Evolutionary conservation across 2,888 invertebrate species (phyloP).

Genomic region (Mesoligia furuncula): DNA sequence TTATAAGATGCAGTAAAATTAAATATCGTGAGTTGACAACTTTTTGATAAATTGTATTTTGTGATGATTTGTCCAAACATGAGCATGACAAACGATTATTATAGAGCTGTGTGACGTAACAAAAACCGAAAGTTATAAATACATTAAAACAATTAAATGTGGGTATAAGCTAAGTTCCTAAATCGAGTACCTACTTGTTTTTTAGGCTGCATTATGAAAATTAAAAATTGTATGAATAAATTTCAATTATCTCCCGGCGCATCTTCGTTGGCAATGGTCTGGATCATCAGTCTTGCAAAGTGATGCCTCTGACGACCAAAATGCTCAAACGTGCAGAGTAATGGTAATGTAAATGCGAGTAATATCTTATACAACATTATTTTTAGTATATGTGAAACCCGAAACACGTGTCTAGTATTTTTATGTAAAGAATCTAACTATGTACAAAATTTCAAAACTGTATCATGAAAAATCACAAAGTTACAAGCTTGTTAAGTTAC

Average conservation of each 20-base stretch:
- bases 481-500: too few relatives aligned
- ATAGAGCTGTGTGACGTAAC: not conserved
- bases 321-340: not conserved
- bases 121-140: not conserved
- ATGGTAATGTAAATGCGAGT: constrained; percentile 1
- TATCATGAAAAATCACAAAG: too few relatives aligned
- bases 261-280: too few relatives aligned
- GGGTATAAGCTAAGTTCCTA: not conserved
- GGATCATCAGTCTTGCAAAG: not conserved
- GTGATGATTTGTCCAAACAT: not conserved
- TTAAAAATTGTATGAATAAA: not conserved
- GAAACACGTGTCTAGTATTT: too few relatives aligned
- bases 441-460: too few relatives aligned
- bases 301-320: not conserved
- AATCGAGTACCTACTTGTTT: not conserved
- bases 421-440: too few relatives aligned
- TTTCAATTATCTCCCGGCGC: too few relatives aligned
- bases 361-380: not conserved
- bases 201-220: not conserved
- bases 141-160: not conserved
- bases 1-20: constrained; percentile 13
- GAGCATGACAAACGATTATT: not conserved
- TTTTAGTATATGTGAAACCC: too few relatives aligned
- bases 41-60: not conserved
- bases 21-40: constrained; percentile 28